A percentile compares a stretch with the other conserved stretches of the same genome.
These are phyloP conservation scores for Thomomys bottae DNA, from an alignment of 2,113 vertebrate species.

Conservation along the genomic window DNA sequence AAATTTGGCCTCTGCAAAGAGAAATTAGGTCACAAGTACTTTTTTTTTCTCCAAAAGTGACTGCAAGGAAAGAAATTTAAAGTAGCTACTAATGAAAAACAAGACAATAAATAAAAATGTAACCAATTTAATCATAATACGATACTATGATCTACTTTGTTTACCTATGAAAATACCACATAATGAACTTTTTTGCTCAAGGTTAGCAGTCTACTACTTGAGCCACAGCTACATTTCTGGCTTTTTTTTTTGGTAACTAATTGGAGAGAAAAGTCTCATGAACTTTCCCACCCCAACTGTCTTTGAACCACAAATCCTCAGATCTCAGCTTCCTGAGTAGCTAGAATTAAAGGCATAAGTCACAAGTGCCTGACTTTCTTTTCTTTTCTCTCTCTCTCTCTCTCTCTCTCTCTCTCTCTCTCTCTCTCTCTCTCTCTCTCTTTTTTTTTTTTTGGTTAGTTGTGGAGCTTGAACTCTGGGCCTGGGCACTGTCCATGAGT, in stretches of 20 bases:
- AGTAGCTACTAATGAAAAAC: neutral
- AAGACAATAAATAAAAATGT: slow-evolving; percentile 30
- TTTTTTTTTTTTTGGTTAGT: neutral
- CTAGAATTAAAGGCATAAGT: neutral
- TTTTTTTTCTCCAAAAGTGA: slow-evolving; percentile 52
- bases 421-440: too few relatives aligned
- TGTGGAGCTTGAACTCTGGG: too few relatives aligned
- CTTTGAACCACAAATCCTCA: too few relatives aligned
- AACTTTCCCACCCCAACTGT: too few relatives aligned
- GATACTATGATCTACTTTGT: neutral
- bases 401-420: too few relatives aligned
- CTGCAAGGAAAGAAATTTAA: slow-evolving; percentile 22
- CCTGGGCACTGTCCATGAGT: too few relatives aligned
- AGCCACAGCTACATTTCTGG: too few relatives aligned
- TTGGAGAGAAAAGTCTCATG: neutral
- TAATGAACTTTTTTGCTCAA: neutral
- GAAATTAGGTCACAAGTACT: slow-evolving; percentile 51
- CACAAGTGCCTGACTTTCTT: neutral
- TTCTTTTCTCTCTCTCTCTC: too few relatives aligned
- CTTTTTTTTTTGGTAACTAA: too few relatives aligned
- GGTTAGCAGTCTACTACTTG: too few relatives aligned
- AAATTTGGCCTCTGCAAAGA: slow-evolving; percentile 52
- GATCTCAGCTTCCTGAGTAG: too few relatives aligned
- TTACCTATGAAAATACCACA: neutral
- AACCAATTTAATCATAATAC: neutral